A percentile compares a stretch with the other conserved stretches of the same genome.
Conservation (phyloP, 2,888 invertebrate genomes). For the Leucophenga montana region DNA sequence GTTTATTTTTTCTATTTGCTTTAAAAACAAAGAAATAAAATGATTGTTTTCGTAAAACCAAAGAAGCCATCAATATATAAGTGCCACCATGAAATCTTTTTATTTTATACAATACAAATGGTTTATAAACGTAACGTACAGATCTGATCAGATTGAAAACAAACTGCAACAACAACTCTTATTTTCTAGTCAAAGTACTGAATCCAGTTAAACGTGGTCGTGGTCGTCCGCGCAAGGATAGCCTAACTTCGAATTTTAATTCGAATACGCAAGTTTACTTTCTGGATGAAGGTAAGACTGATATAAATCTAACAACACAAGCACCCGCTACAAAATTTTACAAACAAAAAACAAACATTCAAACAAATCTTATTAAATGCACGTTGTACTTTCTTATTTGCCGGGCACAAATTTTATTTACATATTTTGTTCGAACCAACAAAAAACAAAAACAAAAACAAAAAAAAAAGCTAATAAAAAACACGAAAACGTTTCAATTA, state of each 20-base stretch:
- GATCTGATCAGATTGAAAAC: slow-evolving; percentile 32
- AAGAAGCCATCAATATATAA: slow-evolving; percentile 32
- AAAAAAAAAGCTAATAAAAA: too few relatives aligned
- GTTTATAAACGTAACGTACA: too few relatives aligned
- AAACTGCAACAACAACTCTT: slow-evolving; percentile 44
- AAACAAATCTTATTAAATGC: slow-evolving; percentile 11
- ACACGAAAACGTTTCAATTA: slow-evolving; percentile 38
- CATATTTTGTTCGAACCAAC: background rate
- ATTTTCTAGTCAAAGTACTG: slow-evolving; percentile 70
- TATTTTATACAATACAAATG: slow-evolving; percentile 35
- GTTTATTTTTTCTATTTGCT: slow-evolving; percentile 12
- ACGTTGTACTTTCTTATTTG: background rate
- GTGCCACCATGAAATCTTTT: slow-evolving; percentile 41
- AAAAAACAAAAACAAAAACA: slow-evolving; percentile 7
- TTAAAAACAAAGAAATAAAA: slow-evolving; percentile 31
- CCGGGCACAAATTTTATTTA: too few relatives aligned
- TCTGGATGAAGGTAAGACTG: slow-evolving; percentile 80
- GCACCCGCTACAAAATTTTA: slow-evolving; percentile 33
- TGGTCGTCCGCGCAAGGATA: slow-evolving; percentile 76
- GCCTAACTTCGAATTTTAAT: slow-evolving; percentile 74
- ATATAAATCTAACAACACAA: slow-evolving; percentile 43
- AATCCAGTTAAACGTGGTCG: slow-evolving; percentile 77
- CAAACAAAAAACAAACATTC: slow-evolving; percentile 29
- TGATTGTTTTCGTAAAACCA: slow-evolving; percentile 32
- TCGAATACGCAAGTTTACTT: slow-evolving; percentile 78